These are phyloP conservation scores for Brachymystax lenok DNA, from an alignment of 2,797 vertebrate species.

Conservation along the genomic window DNA sequence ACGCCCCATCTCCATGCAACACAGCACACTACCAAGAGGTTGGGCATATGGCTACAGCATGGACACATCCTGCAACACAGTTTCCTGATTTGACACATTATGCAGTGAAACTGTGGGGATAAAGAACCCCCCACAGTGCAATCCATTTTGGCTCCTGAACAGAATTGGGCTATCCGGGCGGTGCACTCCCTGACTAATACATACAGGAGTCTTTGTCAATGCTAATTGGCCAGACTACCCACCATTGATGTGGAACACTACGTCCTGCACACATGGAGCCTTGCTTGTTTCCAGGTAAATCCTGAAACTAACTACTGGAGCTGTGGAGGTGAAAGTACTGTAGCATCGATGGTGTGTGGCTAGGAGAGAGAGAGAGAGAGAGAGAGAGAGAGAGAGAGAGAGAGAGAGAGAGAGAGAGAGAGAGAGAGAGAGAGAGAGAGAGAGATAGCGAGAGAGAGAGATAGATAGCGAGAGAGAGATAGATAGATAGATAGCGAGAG, in stretches of 20 bases:
- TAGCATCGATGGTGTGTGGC: too few relatives aligned
- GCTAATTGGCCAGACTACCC: slow-evolving; percentile 72
- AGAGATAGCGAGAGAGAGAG: too few relatives aligned
- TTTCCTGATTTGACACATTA: slow-evolving; percentile 53
- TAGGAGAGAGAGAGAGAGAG: too few relatives aligned
- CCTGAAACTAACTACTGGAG: slow-evolving; percentile 28
- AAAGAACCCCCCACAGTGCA: slow-evolving; percentile 21
- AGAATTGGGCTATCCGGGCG: slow-evolving; percentile 56
- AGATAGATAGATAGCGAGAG: too few relatives aligned
- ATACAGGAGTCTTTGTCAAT: slow-evolving; percentile 72
- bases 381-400: too few relatives aligned
- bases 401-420: too few relatives aligned
- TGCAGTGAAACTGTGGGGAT: slow-evolving; percentile 47
- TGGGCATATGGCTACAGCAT: slow-evolving; percentile 19
- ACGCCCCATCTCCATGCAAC: neutral
- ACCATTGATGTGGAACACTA: slow-evolving; percentile 65
- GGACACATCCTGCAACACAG: slow-evolving; percentile 12
- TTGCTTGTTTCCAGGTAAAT: slow-evolving; percentile 60
- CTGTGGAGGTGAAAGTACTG: slow-evolving; percentile 17
- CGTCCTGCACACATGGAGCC: slow-evolving; percentile 55
- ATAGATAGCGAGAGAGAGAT: too few relatives aligned
- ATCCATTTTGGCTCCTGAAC: slow-evolving; percentile 62
- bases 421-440: too few relatives aligned
- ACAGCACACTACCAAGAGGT: slow-evolving; percentile 15
- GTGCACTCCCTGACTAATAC: slow-evolving; percentile 50